A percentile compares a stretch with the other conserved stretches of the same genome.
These are phyloP conservation scores for Leucosticte australis DNA, from an alignment of 2,113 vertebrate genomes.

Conservation along the genomic window DNA sequence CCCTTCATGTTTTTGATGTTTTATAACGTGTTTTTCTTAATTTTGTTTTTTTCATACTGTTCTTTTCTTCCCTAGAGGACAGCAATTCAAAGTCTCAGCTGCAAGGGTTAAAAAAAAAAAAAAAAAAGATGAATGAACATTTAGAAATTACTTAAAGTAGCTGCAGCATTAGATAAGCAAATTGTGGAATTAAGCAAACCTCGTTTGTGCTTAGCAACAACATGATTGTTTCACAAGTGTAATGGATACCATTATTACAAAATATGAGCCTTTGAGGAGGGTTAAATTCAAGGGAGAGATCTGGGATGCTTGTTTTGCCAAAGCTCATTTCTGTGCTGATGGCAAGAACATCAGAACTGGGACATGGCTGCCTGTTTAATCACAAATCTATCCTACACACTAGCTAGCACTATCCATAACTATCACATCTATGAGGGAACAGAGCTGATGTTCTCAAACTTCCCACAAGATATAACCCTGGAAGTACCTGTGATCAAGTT, in stretches of 20 bases:
- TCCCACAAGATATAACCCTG: neutral
- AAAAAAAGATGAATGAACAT: neutral
- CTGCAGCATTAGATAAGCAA: neutral
- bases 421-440: neutral
- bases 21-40: accelerated
- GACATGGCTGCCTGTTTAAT: neutral
- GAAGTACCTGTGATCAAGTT: neutral
- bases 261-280: neutral
- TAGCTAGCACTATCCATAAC: neutral
- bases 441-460: neutral
- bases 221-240: neutral
- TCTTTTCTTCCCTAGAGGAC: neutral
- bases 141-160: neutral
- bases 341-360: neutral
- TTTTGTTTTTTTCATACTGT: no score
- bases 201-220: accelerated
- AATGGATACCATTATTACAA: neutral
- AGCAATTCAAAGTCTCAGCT: neutral
- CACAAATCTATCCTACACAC: neutral
- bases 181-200: neutral
- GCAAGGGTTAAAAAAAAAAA: neutral
- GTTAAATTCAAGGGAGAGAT: neutral
- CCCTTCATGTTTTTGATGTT: neutral
- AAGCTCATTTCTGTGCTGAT: neutral
- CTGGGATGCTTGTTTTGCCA: neutral